Base-by-base conservation (phyloP, 2,888 invertebrate genomes). In the Leucania comma region DNA sequence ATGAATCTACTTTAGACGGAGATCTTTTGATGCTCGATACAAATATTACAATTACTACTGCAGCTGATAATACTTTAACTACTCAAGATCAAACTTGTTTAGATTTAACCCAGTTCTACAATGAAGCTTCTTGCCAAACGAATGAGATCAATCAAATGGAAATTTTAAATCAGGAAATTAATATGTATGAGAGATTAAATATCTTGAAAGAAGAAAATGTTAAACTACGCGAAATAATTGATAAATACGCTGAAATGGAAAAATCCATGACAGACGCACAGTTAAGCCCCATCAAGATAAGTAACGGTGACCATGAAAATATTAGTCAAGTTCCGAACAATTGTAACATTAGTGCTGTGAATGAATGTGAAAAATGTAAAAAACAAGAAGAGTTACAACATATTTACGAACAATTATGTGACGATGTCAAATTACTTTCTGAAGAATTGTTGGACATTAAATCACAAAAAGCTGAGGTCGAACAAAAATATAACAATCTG, bases 21-120 rank as follows among this genome's bases (percentile, higher is more conserved):
- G 95, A 96, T 82, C 86, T 95, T 12, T 88, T 95, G 66, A 95
- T 96, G 95, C 86, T 96, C 71, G 95, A 96, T 72, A 94, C 95
- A 35, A 95, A 95, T 83, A 72, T 94, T n/a, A 94, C 93, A 3
- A 74, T 94, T 59, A 90, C 92, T 10, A 92, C 93, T 48, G 87
- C 88, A 46, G 89, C 89, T 35, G 92, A 95, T 81, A 94, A 91
- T 70, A 95, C 95, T 62, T 80, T 94, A 42, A 81, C 89, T 46
- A 90, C 89, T 9, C 89, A 89, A 78, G 94, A 95, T 73, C 93
- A 94, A 87, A 94, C 93, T 10, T 92, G 92, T 78, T 89, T 93
- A 72, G 93, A 95, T 80, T 80, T 91, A 48, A 93, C 93, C 50
- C 93, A 93, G 76, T 89, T 87, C 79, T 90, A 87, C 64, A 92